phyloP scores from a whole-genome alignment of 2,888 invertebrate genomes.

The Drosophila anomalata region DNA sequence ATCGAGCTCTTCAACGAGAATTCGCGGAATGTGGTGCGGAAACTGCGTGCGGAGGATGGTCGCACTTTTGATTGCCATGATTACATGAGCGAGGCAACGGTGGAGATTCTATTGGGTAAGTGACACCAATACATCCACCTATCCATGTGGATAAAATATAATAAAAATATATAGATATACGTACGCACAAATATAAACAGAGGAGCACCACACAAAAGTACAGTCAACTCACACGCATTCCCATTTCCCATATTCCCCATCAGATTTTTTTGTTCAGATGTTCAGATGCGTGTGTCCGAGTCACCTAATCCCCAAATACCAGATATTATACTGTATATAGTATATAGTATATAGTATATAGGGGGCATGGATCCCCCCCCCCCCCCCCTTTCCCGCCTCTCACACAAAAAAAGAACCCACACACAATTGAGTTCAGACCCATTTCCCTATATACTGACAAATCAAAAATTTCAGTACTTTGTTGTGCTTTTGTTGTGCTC shows the following conservation, averaged over 20 bases:
- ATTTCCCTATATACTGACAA: constrained; percentile 71
- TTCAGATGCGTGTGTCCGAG: constrained; percentile 20
- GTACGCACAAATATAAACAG: not conserved
- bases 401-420: not conserved
- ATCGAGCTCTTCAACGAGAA: constrained; percentile 93
- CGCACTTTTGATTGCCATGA: constrained; percentile 91
- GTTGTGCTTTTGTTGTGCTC: constrained; percentile 48
- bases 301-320: constrained; percentile 20
- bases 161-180: not conserved
- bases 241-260: not conserved
- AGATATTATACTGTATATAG: constrained; percentile 3
- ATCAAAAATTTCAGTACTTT: constrained; percentile 55
- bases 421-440: constrained; percentile 69
- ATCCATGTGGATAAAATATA: constrained; percentile 6
- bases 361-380: too few species aligned
- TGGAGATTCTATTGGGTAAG: constrained; percentile 91
- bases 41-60: constrained; percentile 88
- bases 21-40: constrained; percentile 89
- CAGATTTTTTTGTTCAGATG: not conserved
- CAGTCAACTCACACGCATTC: constrained; percentile 66
- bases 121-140: constrained; percentile 48
- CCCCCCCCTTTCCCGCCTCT: too few species aligned
- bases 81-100: constrained; percentile 93
- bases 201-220: constrained; percentile 40
- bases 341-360: not conserved